Evolutionary conservation across 1,140 invertebrate genomes (phyloP).

Genomic region (Solen grandis): DNA sequence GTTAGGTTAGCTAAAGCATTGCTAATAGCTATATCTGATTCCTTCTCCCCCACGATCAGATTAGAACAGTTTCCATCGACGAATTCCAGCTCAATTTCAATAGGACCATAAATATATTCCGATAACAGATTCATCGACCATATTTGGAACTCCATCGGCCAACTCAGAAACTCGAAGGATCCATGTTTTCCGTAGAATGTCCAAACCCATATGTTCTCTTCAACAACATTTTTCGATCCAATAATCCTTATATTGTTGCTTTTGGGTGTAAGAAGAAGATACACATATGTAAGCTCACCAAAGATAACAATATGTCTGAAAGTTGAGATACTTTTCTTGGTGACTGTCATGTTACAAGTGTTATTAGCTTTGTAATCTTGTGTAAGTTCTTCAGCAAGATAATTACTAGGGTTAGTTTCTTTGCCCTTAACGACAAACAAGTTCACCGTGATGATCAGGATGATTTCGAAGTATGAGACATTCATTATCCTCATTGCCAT

Average conservation of each 20-base stretch:
- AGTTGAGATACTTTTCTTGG: background rate
- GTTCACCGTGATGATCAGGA: too few relatives aligned
- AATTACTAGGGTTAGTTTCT: too few relatives aligned
- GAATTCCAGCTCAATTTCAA: background rate
- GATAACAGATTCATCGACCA: slow-evolving; percentile 44
- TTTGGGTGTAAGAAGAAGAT: slow-evolving; percentile 5
- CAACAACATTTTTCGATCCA: slow-evolving; percentile 16
- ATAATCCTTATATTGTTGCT: background rate
- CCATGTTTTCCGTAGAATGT: slow-evolving; percentile 42
- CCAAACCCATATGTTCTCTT: slow-evolving; percentile 31
- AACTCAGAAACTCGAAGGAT: slow-evolving; percentile 12
- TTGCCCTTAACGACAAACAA: too few relatives aligned
- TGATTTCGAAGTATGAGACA: too few relatives aligned
- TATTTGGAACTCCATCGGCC: slow-evolving; percentile 49
- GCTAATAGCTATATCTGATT: slow-evolving; percentile 9
- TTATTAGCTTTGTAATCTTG: too few relatives aligned
- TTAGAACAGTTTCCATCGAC: slow-evolving; percentile 41
- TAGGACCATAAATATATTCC: background rate
- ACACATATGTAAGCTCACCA: slow-evolving; percentile 13
- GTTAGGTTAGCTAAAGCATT: slow-evolving; percentile 13
- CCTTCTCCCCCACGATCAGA: slow-evolving; percentile 19
- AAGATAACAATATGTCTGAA: slow-evolving; percentile 19
- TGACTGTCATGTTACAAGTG: too few relatives aligned
- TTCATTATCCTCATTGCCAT: too few relatives aligned
- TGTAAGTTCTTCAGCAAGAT: too few relatives aligned